These are phyloP conservation scores for Sturmia bella DNA, from an alignment of 2,888 invertebrate species.

Conservation along the genomic window DNA sequence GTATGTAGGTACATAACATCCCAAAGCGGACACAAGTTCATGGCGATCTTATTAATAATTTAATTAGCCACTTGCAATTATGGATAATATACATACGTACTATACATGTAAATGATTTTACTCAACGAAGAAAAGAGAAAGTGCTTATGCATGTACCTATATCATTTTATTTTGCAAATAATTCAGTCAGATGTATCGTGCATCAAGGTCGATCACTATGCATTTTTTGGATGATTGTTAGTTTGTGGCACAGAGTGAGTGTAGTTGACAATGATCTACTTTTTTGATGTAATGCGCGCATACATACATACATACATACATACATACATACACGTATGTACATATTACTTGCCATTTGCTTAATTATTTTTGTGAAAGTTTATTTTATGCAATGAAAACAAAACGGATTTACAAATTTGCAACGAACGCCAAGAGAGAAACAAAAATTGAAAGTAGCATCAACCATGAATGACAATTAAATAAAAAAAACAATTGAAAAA, in stretches of 20 bases:
- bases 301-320: too few species aligned
- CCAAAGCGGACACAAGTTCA: too few species aligned
- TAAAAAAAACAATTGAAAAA: conserved; percentile 18
- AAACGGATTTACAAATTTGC: conserved; percentile 29
- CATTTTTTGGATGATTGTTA: not conserved
- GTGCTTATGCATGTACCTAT: too few species aligned
- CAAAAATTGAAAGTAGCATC: conserved; percentile 20
- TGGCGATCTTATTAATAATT: too few species aligned
- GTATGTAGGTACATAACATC: too few species aligned
- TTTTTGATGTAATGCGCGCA: conserved; percentile 37
- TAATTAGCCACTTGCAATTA: too few species aligned
- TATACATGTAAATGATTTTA: too few species aligned
- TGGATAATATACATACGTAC: too few species aligned
- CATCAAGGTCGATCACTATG: conserved; percentile 26
- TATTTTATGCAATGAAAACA: conserved; percentile 68
- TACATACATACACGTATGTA: not conserved
- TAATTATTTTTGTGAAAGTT: conserved; percentile 22
- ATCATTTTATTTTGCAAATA: not conserved
- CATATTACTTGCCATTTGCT: not conserved
- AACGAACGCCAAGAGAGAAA: conserved; percentile 41
- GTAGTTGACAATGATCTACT: conserved; percentile 76
- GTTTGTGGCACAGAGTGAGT: conserved; percentile 25
- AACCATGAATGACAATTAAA: conserved; percentile 36
- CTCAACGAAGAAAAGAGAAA: too few species aligned
- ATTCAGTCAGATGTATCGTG: conserved; percentile 15